phyloP scores from a whole-genome alignment of 1,140 invertebrate species.

The Gonatopus flavifemur region DNA sequence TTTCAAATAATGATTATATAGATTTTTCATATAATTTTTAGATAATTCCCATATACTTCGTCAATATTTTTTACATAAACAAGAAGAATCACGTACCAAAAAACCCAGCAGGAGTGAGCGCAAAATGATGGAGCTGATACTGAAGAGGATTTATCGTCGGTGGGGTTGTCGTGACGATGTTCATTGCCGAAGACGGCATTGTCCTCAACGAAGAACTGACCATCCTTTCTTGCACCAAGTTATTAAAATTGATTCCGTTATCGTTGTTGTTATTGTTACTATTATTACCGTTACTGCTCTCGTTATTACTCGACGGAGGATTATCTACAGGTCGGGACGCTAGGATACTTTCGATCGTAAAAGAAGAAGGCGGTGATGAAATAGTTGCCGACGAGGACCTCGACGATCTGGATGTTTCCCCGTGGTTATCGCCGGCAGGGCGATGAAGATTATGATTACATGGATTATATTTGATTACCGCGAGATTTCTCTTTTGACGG shows the following conservation, averaged over 20 bases:
- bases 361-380: slow-evolving; percentile 66
- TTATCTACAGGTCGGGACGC: slow-evolving; percentile 62
- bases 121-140: slow-evolving; percentile 62
- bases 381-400: slow-evolving; percentile 52
- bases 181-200: too few species aligned
- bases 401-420: too few species aligned
- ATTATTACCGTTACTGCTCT: slow-evolving; percentile 3
- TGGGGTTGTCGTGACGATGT: slow-evolving; percentile 51
- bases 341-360: slow-evolving; percentile 81
- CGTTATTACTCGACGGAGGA: too few species aligned
- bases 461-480: too few species aligned
- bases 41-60: too few species aligned
- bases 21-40: too few species aligned
- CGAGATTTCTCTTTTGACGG: too few species aligned
- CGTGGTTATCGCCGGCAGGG: slow-evolving; percentile 1
- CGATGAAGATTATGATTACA: too few species aligned
- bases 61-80: too few species aligned
- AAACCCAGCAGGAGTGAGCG: slow-evolving; percentile 69
- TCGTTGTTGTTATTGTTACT: not conserved
- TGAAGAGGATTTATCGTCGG: slow-evolving; percentile 47
- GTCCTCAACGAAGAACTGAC: slow-evolving; percentile 60
- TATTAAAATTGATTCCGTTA: too few species aligned
- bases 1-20: too few species aligned
- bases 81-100: slow-evolving; percentile 78
- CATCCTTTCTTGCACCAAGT: slow-evolving; percentile 32